Evolutionary conservation across 2,888 invertebrate species (phyloP).

Genomic region (Stratiomys singularior): DNA sequence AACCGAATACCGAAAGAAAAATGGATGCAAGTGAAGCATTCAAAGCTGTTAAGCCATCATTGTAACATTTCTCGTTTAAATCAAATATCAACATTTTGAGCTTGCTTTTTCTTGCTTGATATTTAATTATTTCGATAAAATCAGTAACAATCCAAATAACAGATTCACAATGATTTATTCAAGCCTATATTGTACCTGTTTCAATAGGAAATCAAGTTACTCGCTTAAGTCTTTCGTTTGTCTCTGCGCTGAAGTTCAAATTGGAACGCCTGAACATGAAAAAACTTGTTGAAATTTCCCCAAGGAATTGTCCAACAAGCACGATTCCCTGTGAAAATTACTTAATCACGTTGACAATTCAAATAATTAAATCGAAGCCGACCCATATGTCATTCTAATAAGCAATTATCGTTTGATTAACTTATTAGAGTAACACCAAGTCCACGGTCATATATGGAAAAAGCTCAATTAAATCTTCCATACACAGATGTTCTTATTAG

Average conservation of each 20-base stretch:
- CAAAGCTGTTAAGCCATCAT: too few relatives aligned
- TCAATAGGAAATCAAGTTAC: too few relatives aligned
- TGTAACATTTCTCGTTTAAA: too few relatives aligned
- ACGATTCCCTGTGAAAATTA: neutral
- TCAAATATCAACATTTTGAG: too few relatives aligned
- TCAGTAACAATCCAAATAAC: too few relatives aligned
- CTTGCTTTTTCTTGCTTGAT: too few relatives aligned
- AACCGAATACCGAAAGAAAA: too few relatives aligned
- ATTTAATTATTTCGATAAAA: too few relatives aligned
- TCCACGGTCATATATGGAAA: conserved; percentile 9
- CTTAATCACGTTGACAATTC: conserved; percentile 1
- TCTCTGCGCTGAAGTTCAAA: neutral
- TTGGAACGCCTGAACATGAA: too few relatives aligned
- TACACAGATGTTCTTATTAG: neutral
- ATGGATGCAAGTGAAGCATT: too few relatives aligned
- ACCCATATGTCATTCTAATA: neutral
- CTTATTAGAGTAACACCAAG: neutral
- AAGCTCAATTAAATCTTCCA: conserved; percentile 41
- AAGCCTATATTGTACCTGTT: too few relatives aligned
- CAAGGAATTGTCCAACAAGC: neutral
- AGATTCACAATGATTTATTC: too few relatives aligned
- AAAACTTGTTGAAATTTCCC: neutral
- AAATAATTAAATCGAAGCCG: conserved; percentile 6
- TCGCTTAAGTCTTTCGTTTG: conserved; percentile 1
- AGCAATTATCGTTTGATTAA: conserved; percentile 2